These are phyloP conservation scores for Tetrao urogallus DNA, from an alignment of 2,113 vertebrate species.

Conservation along the genomic window DNA sequence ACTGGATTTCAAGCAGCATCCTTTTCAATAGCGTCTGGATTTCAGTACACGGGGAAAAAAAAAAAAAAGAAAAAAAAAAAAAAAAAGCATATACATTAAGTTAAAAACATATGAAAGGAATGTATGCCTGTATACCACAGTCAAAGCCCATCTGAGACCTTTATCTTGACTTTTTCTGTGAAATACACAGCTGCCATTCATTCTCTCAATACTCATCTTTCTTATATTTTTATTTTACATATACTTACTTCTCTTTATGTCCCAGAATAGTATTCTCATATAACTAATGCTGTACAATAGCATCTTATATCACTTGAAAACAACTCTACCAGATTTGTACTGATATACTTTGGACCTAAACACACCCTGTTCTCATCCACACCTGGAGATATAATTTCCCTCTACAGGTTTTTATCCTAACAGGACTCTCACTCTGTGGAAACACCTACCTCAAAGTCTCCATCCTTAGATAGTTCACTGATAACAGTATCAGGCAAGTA, in stretches of 20 bases:
- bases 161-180: not conserved
- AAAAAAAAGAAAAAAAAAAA: no score
- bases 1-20: not conserved
- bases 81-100: not conserved
- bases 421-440: not conserved
- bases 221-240: not conserved
- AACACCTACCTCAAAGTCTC: fast-evolving
- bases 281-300: not conserved
- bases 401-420: not conserved
- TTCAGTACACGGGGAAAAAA: not conserved
- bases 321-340: fast-evolving
- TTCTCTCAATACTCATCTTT: not conserved
- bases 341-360: not conserved
- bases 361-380: not conserved
- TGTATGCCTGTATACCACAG: not conserved
- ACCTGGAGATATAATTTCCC: not conserved
- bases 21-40: not conserved
- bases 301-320: not conserved
- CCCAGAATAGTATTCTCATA: not conserved
- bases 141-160: not conserved
- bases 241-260: not conserved
- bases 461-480: not conserved
- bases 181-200: not conserved
- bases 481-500: not conserved
- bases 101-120: not conserved